Evolutionary conservation across 2,113 vertebrate genomes (phyloP), one percentile per base, ranked within the genome.

Genomic region (Nicator chloris): DNA sequence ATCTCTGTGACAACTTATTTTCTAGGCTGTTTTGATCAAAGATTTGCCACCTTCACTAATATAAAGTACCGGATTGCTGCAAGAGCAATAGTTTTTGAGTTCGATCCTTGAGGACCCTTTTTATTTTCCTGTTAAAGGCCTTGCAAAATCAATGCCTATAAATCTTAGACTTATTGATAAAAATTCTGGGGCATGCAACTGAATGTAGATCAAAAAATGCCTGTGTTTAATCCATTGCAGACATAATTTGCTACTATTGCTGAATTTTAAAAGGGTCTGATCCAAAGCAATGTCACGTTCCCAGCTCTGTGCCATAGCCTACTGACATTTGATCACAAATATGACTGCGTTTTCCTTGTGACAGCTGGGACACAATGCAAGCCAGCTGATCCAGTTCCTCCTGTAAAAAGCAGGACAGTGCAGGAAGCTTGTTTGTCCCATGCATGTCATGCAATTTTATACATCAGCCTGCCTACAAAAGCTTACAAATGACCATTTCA

Each of bases 161-260:
- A 97, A 97, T 97, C 35, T 88, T 92, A 97, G 96, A 96, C 92
- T 96, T 98, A 98, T 96, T 97, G 98, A 98, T 97, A 98, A 97
- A 96, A 98, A 98, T 97, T 97, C 97, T 80, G 76, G 91, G 91
- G 92, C 83, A 87, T 83, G 94, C 89, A 92, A 93, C 42, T 94
- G 96, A 98, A 97, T 90, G 96, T 63, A 96, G 96, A 93, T 95
- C 95, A 97, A 96, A 96, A 98, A 97, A 97, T 97, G 95, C 95
- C 97, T 91, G 92, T 93, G 94, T 91, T 96, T 97, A 97, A 97
- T 97, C 97, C 94, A 95, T 77, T 95, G 92, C 96, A 97, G 97
- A 96, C 94, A 92, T 94, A 95, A 97, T 97, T 96, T 97, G 95
- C 96, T 97, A 97, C 92, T 84, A 93, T 90, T 47, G 95, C 97